These are phyloP conservation scores for Catostylus mosaicus DNA, from an alignment of 30 jellyfish, hydroid and myxozoan species.

Conservation along the genomic window DNA sequence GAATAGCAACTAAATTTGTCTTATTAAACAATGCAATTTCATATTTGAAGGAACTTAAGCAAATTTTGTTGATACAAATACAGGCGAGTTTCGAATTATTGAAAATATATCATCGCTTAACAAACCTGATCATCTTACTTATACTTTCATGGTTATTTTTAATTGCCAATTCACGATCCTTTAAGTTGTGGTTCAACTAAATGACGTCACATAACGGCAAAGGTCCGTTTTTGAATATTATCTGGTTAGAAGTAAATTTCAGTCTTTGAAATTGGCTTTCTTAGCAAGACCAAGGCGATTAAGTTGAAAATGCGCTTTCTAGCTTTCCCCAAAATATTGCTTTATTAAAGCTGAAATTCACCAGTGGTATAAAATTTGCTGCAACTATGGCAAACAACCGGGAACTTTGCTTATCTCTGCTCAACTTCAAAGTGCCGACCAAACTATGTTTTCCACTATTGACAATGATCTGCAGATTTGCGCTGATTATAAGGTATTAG, in stretches of 20 bases:
- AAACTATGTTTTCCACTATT: conserved; percentile 17
- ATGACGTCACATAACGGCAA: conserved; percentile 12
- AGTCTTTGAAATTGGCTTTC: conserved; percentile 27
- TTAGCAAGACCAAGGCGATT: conserved; percentile 34
- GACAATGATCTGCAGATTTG: conserved; percentile 33
- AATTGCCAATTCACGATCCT: neutral
- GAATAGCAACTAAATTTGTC: too few relatives aligned
- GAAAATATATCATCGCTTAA: neutral
- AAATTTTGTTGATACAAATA: neutral
- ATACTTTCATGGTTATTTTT: neutral
- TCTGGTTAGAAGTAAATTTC: conserved; percentile 2
- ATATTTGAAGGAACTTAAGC: too few relatives aligned
- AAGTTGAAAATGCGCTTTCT: conserved; percentile 32
- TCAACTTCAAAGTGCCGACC: conserved; percentile 41
- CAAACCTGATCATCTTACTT: neutral
- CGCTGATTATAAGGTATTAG: conserved; percentile 25
- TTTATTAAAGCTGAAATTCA: conserved; percentile 18
- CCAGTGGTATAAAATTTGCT: conserved; percentile 30
- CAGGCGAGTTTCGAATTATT: neutral
- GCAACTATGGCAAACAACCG: conserved; percentile 7
- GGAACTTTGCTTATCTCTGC: conserved; percentile 31
- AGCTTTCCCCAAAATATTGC: conserved; percentile 24
- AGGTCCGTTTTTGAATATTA: neutral
- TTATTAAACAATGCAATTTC: too few relatives aligned
- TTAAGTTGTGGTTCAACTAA: neutral